Evolutionary conservation across 1,140 invertebrate genomes (phyloP), one percentile per base, ranked within the genome.

Genomic region (Wiebesia pumilae): DNA sequence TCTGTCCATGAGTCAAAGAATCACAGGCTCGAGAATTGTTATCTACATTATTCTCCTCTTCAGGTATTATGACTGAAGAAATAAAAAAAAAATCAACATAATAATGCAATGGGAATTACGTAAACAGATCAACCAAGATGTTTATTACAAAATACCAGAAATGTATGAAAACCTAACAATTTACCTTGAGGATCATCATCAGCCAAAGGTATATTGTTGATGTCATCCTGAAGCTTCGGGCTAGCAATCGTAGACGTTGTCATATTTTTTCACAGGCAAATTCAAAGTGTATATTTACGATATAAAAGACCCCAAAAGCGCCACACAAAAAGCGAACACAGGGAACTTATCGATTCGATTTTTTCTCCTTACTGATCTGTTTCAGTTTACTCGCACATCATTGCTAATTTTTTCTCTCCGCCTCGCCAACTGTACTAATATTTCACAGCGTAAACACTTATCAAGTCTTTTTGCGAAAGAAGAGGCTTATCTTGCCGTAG

Each of bases 161-260:
- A 7, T n/a, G 21, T 33, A 33, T 24, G 14, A 1, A 35, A 71
- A 71, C 3, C 30, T 19, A 71, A 54, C 10, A 75, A 43, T 40
- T 47, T 90, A 97, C 96, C 96, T 95, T 98, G 97, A 30, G 97
- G 97, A 95, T 98, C 97, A 90, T 98, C 97, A 91, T 98, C 97
- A 81, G 97, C 97, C 83, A 98, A 92, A 27, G 97, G 97, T 92
- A 98, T 98, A 90, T 96, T 97, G 85, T 95, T 96, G 82, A 96
- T 95, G 89, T 97, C 97, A 90, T 97, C 97, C 88, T 97, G 96
- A 87, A 97, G 94, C 92, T 96, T 96, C 1, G 92, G 89, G 54
- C 91, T 94, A 51, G 94, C 91, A 88, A 95, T 92, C 87, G 93
- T 90, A 35, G 92, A 92, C 27, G 91, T 90, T 71, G 93, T 93